Conservation (phyloP, 2,113 vertebrate genomes). For the Monarcha castaneiventris region DNA sequence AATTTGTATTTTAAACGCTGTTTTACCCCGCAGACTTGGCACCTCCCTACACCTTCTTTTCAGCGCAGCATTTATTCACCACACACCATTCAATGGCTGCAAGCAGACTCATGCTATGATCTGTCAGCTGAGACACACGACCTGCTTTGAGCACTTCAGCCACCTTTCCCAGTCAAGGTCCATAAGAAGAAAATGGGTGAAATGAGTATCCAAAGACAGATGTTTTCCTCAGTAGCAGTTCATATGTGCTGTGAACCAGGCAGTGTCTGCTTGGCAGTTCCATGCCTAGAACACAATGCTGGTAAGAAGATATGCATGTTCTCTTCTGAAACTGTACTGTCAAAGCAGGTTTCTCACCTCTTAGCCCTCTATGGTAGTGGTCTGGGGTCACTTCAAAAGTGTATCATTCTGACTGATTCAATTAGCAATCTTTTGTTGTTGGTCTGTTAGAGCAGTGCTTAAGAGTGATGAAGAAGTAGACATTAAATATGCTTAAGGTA, state of each 20-base stretch:
- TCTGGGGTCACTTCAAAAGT: background rate
- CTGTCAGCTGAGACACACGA: rapidly evolving
- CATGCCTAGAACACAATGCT: background rate
- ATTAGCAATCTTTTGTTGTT: background rate
- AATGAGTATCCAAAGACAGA: background rate
- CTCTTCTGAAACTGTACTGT: background rate
- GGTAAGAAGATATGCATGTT: background rate
- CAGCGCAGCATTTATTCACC: background rate
- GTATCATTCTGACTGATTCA: background rate
- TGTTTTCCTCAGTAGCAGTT: background rate
- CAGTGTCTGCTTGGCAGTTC: background rate
- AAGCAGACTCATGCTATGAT: background rate
- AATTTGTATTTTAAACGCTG: background rate
- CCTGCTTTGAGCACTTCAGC: background rate
- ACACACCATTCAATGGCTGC: background rate
- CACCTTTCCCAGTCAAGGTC: background rate
- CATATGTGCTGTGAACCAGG: background rate
- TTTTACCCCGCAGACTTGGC: background rate
- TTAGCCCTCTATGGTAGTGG: background rate
- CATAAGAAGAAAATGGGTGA: background rate
- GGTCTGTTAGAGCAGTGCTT: background rate
- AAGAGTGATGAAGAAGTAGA: background rate
- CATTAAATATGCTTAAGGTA: background rate
- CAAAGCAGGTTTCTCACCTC: background rate
- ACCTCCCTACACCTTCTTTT: background rate